phyloP scores from a whole-genome alignment of 2,797 vertebrate species.

The Euthynnus affinis region DNA sequence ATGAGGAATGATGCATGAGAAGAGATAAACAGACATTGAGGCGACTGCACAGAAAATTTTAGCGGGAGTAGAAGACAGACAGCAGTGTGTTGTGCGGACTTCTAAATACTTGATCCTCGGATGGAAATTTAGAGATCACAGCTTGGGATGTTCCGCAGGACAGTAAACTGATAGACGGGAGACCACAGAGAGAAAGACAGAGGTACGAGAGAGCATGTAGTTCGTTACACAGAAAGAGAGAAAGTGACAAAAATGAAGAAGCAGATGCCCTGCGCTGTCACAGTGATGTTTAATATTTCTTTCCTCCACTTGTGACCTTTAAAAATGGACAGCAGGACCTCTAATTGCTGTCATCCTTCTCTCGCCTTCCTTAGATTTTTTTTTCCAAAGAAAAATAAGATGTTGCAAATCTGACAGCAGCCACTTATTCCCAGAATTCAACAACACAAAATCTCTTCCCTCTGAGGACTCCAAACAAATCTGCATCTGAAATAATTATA shows the following conservation, averaged over 20 bases:
- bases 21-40: conserved; percentile 26
- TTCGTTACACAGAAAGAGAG: neutral
- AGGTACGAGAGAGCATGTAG: neutral
- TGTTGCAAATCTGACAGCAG: conserved; percentile 31
- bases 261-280: conserved; percentile 15
- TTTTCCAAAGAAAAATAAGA: conserved; percentile 2
- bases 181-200: neutral
- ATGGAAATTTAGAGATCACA: conserved; percentile 57
- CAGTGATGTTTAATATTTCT: conserved; percentile 42
- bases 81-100: conserved; percentile 7
- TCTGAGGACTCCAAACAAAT: conserved; percentile 34
- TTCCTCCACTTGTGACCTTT: conserved; percentile 47
- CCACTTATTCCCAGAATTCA: conserved; percentile 21
- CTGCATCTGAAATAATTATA: conserved; percentile 47
- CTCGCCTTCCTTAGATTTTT: conserved; percentile 24
- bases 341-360: conserved; percentile 36
- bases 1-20: conserved; percentile 45
- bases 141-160: conserved; percentile 33
- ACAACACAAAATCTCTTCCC: conserved; percentile 2
- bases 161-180: conserved; percentile 37
- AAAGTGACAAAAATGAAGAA: conserved; percentile 39
- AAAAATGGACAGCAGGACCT: conserved; percentile 33
- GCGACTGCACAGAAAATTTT: conserved; percentile 1
- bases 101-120: conserved; percentile 48
- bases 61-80: conserved; percentile 22